These are phyloP conservation scores for Cyprinodon tularosa DNA, from an alignment of 2,113 vertebrate species.

Conservation along the genomic window DNA sequence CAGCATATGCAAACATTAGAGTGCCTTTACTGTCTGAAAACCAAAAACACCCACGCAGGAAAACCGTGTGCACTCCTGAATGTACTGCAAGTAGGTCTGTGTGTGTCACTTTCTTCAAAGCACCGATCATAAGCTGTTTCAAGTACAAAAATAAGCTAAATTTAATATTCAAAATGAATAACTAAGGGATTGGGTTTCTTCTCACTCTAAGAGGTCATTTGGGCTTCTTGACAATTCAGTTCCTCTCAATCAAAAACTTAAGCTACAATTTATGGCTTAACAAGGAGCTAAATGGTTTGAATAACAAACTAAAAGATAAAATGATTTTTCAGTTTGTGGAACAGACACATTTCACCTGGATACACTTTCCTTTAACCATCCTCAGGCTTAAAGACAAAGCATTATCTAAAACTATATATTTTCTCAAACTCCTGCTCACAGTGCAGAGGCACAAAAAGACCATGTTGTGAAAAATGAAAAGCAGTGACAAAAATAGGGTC, in stretches of 20 bases:
- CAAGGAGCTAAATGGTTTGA: background rate
- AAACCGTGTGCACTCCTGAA: conserved; percentile 23
- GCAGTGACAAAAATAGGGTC: conserved; percentile 1
- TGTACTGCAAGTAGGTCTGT: background rate
- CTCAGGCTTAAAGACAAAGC: conserved; percentile 1
- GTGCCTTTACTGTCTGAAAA: conserved; percentile 45
- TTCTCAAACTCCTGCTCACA: conserved; percentile 14
- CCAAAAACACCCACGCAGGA: conserved; percentile 43
- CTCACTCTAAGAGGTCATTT: background rate
- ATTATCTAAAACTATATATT: conserved; percentile 10
- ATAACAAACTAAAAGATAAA: background rate
- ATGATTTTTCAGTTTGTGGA: background rate
- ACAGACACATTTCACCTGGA: background rate
- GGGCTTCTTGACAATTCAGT: background rate
- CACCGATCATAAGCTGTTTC: background rate
- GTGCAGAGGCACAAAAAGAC: conserved; percentile 8
- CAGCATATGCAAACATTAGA: conserved; percentile 42
- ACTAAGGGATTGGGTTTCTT: background rate
- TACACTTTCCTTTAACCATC: conserved; percentile 1
- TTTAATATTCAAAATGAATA: background rate
- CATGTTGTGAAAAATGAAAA: conserved; percentile 7
- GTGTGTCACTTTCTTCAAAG: background rate
- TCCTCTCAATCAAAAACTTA: background rate
- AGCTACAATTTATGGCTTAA: conserved; percentile 9
- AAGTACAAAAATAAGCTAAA: background rate